Conservation (phyloP, 2,888 invertebrate genomes). For the Ennomos erosarius region DNA sequence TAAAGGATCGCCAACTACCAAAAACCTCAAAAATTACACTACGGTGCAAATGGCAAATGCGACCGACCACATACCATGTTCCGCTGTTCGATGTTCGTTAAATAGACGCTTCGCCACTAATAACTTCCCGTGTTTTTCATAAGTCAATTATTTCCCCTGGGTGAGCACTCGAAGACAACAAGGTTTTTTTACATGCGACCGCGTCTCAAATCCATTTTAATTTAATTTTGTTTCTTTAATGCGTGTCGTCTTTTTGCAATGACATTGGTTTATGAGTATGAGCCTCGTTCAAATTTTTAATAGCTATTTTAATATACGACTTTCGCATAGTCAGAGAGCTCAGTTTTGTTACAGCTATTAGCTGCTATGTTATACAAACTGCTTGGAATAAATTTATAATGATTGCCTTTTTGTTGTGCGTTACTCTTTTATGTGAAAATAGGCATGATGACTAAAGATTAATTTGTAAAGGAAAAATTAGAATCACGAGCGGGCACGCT, state of each 20-base stretch:
- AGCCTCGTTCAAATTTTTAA: conserved; percentile 1
- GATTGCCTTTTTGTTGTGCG: too few species aligned
- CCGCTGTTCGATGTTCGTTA: conserved; percentile 65
- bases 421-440: too few species aligned
- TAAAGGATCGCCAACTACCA: too few species aligned
- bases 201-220: conserved; percentile 51
- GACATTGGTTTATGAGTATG: conserved; percentile 8
- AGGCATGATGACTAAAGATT: too few species aligned
- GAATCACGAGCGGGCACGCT: too few species aligned
- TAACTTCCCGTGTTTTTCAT: conserved; percentile 83
- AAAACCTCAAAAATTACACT: conserved; percentile 25
- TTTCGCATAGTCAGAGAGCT: conserved; percentile 1
- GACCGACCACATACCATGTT: conserved; percentile 41
- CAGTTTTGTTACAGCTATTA: conserved; percentile 9
- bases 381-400: too few species aligned
- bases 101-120: conserved; percentile 80
- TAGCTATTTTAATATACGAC: not conserved
- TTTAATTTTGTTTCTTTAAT: conserved; percentile 49
- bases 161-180: conserved; percentile 64
- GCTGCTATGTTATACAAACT: too few species aligned
- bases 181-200: conserved; percentile 49
- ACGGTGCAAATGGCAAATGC: conserved; percentile 68
- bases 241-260: conserved; percentile 18
- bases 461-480: too few species aligned
- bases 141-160: conserved; percentile 75